These are phyloP conservation scores for Xanthia icteritia DNA, from an alignment of 2,888 invertebrate genomes.

Conservation along the genomic window DNA sequence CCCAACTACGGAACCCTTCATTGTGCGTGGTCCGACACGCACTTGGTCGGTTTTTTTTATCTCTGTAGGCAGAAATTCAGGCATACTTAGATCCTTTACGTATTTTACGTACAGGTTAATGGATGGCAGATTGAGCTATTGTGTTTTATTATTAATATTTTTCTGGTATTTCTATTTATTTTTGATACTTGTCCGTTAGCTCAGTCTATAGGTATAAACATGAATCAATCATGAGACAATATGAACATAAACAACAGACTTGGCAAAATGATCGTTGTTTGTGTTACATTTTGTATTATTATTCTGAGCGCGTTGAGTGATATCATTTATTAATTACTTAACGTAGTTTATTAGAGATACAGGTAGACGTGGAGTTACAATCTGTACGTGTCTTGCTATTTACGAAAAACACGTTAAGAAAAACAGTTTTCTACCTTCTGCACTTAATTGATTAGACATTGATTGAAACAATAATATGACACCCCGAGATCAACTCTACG, in stretches of 20 bases:
- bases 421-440: no score
- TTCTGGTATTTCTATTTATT: not conserved
- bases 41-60: not conserved
- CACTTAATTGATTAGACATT: not conserved
- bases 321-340: not conserved
- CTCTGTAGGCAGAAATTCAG: not conserved
- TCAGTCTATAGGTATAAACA: not conserved
- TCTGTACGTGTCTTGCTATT: not conserved
- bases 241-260: not conserved
- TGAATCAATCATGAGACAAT: not conserved
- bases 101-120: constrained; percentile 5
- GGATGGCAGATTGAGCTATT: not conserved
- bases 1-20: no score
- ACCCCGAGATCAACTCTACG: not conserved
- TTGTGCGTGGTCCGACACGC: no score
- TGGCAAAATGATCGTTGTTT: not conserved
- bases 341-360: not conserved
- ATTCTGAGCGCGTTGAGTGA: not conserved
- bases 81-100: not conserved
- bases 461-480: not conserved
- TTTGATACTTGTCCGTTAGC: not conserved
- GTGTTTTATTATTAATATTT: not conserved
- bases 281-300: not conserved
- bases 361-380: not conserved
- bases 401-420: not conserved